A percentile compares a stretch with the other conserved stretches of the same genome.
Evolutionary conservation across 2,888 invertebrate species (phyloP).

Genomic region (Tridacna crocea): DNA sequence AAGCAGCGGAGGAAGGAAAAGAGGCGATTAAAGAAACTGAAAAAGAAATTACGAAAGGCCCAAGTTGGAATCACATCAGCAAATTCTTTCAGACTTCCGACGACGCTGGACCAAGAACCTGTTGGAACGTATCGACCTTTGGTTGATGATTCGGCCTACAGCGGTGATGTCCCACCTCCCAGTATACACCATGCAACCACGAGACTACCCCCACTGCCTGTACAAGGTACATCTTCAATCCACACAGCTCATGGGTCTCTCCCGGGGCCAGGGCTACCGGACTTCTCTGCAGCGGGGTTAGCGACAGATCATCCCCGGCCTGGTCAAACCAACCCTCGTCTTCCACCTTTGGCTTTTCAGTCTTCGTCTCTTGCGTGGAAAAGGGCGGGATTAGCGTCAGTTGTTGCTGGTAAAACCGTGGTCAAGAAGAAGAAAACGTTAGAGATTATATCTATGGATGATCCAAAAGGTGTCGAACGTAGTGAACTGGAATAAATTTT

Average conservation of each 20-base stretch:
- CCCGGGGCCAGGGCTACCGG: constrained; percentile 2
- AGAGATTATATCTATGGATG: constrained; percentile 32
- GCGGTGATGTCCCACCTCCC: background rate
- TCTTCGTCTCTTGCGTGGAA: background rate
- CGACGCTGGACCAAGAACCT: background rate
- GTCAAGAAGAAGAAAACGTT: constrained; percentile 14
- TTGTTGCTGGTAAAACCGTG: background rate
- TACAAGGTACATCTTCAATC: background rate
- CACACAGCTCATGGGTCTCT: background rate
- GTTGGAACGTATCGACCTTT: constrained; percentile 12
- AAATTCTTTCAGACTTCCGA: constrained; percentile 21
- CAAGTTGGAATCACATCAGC: constrained; percentile 20
- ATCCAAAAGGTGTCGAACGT: constrained; percentile 25
- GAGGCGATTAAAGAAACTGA: constrained; percentile 5
- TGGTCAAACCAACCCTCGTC: background rate
- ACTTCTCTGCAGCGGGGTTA: background rate
- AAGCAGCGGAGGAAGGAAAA: constrained; percentile 4
- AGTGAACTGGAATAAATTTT: constrained; percentile 13
- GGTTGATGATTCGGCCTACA: background rate
- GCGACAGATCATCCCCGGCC: constrained; percentile 6
- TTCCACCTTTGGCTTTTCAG: constrained; percentile 12
- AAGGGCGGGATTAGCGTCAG: background rate
- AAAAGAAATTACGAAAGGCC: constrained; percentile 1
- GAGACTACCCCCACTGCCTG: constrained; percentile 1
- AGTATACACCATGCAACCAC: background rate